Conservation (phyloP, 2,113 vertebrate genomes). For the Leptocoma aspasia region DNA sequence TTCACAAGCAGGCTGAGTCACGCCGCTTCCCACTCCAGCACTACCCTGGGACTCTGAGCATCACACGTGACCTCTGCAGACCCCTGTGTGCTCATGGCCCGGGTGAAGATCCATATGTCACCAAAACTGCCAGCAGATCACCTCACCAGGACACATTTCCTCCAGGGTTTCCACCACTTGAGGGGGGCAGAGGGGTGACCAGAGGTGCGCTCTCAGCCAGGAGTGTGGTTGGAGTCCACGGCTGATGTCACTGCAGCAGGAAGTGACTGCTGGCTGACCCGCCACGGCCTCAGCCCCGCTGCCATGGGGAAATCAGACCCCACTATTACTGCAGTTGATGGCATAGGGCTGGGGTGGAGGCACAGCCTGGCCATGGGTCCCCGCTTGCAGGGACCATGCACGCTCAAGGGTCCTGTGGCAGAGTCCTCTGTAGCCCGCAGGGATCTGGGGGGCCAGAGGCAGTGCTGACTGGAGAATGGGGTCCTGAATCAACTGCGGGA, state of each 20-base stretch:
- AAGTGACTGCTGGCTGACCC: background rate
- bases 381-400: rapidly evolving
- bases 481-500: background rate
- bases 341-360: background rate
- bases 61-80: background rate
- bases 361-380: background rate
- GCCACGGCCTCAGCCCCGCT: rapidly evolving
- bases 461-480: background rate
- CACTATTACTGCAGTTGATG: background rate
- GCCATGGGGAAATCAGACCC: background rate
- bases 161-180: rapidly evolving
- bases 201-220: background rate
- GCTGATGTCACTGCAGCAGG: background rate
- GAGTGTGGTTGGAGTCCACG: background rate
- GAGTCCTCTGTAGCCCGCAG: too few relatives aligned
- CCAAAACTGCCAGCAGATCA: background rate
- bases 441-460: background rate
- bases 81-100: rapidly evolving
- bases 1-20: constrained; percentile 50
- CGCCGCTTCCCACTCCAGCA: background rate
- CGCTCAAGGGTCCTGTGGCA: rapidly evolving
- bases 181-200: background rate
- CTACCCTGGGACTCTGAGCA: background rate
- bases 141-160: rapidly evolving
- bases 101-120: rapidly evolving